A percentile compares a stretch with the other conserved stretches of the same genome.
Conservation (phyloP, 2,888 invertebrate genomes). For the Chorisops tibialis region DNA sequence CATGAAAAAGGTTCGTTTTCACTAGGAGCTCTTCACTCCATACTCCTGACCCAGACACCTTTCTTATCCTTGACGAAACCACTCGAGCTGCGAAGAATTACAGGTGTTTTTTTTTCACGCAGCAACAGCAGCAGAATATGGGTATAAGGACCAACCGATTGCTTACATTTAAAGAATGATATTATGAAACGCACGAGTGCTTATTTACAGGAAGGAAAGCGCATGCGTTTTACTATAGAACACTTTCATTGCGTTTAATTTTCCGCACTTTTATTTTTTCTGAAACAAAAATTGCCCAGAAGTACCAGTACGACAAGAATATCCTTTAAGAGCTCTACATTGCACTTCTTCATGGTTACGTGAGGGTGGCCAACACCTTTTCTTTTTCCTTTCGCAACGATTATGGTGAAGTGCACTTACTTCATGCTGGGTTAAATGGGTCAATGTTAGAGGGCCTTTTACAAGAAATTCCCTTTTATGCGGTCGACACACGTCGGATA, state of each 20-base stretch:
- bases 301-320: too few species aligned
- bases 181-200: neutral
- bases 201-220: neutral
- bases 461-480: too few species aligned
- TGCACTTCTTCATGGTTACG: too few species aligned
- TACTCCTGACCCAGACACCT: slow-evolving; percentile 9
- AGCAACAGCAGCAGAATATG: neutral
- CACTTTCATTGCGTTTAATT: neutral
- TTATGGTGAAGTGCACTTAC: too few species aligned
- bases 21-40: neutral
- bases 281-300: too few species aligned
- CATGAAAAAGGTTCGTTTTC: neutral
- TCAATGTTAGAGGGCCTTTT: too few species aligned
- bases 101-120: neutral
- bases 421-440: too few species aligned
- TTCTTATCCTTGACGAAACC: neutral
- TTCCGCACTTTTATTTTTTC: neutral
- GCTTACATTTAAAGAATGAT: too few species aligned
- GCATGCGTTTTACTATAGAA: slow-evolving; percentile 3
- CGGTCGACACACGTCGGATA: neutral
- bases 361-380: too few species aligned
- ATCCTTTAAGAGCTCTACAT: too few species aligned
- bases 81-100: neutral
- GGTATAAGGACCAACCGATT: too few species aligned
- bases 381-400: too few species aligned